A percentile compares a stretch with the other conserved stretches of the same genome.
phyloP scores from a whole-genome alignment of 1,140 invertebrate genomes.

The Drosophila murphyi region DNA sequence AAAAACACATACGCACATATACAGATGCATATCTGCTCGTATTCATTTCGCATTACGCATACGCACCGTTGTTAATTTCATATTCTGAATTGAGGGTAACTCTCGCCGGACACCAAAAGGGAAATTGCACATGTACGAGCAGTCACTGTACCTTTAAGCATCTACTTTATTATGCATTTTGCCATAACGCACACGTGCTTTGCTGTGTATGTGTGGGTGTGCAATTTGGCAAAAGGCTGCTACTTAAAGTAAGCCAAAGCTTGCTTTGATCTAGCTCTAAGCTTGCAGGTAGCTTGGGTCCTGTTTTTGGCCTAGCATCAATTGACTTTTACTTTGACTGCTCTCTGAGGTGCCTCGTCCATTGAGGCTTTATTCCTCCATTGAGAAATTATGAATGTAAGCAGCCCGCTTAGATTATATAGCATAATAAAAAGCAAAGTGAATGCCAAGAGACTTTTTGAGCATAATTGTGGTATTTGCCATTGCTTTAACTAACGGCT shows the following conservation, averaged over 20 bases:
- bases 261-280: slow-evolving; percentile 51
- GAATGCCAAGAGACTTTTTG: neutral
- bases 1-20: neutral
- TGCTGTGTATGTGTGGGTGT: neutral
- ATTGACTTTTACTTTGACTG: slow-evolving; percentile 54
- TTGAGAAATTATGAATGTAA: slow-evolving; percentile 43
- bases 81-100: slow-evolving; percentile 65
- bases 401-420: neutral
- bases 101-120: slow-evolving; percentile 33
- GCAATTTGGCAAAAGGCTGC: slow-evolving; percentile 16
- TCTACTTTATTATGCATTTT: slow-evolving; percentile 49
- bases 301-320: slow-evolving; percentile 42
- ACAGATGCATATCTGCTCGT: neutral
- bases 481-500: slow-evolving; percentile 8
- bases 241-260: slow-evolving; percentile 40
- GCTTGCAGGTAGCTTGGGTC: slow-evolving; percentile 27
- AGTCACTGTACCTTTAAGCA: slow-evolving; percentile 34
- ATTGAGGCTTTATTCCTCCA: slow-evolving; percentile 28
- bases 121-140: slow-evolving; percentile 44
- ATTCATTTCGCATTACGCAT: slow-evolving; percentile 67
- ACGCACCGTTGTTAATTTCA: slow-evolving; percentile 78
- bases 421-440: slow-evolving; percentile 4
- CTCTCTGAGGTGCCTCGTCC: slow-evolving; percentile 57
- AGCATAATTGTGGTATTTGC: neutral
- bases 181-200: slow-evolving; percentile 4